Evolutionary conservation across 2,888 invertebrate species (phyloP).

Genomic region (Argynnis bischoffii): DNA sequence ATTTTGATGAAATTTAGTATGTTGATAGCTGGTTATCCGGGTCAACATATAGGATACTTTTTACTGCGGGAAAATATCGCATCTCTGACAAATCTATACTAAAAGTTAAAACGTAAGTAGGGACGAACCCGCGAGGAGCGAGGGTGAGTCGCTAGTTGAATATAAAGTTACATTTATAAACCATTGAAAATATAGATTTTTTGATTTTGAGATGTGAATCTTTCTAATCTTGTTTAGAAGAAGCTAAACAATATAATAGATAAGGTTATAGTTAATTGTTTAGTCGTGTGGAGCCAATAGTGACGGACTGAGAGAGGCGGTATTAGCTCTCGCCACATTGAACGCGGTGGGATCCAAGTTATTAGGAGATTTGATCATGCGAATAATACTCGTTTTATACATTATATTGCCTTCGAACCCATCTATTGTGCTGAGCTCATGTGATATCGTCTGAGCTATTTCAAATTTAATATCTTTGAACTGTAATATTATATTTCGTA

Average conservation of each 20-base stretch:
- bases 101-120: too few relatives aligned
- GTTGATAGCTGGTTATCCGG: too few relatives aligned
- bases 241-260: conserved; percentile 42
- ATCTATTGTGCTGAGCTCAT: conserved; percentile 58
- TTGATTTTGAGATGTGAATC: too few relatives aligned
- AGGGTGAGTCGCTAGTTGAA: too few relatives aligned
- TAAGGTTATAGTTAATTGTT: conserved; percentile 48
- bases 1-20: too few relatives aligned
- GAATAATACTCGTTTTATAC: conserved; percentile 77
- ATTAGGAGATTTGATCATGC: conserved; percentile 80
- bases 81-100: too few relatives aligned
- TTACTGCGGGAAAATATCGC: too few relatives aligned
- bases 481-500: conserved; percentile 32
- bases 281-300: conserved; percentile 56
- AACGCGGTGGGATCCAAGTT: conserved; percentile 78
- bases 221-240: neutral
- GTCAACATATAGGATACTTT: too few relatives aligned
- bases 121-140: too few relatives aligned
- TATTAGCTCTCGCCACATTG: conserved; percentile 76
- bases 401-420: conserved; percentile 67
- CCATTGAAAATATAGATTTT: too few relatives aligned
- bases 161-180: too few relatives aligned
- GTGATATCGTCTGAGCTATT: conserved; percentile 61
- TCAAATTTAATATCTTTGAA: conserved; percentile 51
- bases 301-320: conserved; percentile 58